phyloP scores from a whole-genome alignment of 2,797 vertebrate species.

The Pipistrellus kuhlii region DNA sequence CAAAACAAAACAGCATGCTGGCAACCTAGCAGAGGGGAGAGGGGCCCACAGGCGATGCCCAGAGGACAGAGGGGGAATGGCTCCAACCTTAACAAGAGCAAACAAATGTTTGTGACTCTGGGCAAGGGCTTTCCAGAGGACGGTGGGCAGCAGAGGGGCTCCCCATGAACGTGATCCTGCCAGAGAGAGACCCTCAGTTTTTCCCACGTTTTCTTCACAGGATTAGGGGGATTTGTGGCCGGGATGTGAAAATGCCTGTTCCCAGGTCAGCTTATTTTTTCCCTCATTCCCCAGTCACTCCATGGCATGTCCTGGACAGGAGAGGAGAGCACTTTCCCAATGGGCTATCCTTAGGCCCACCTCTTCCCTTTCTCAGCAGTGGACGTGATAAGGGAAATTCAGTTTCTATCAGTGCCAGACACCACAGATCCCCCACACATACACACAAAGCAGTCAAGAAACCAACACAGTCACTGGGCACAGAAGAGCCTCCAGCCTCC shows the following conservation, averaged over 20 bases:
- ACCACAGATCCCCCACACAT: background rate
- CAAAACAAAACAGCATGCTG: slow-evolving; percentile 34
- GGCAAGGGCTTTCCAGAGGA: slow-evolving; percentile 75
- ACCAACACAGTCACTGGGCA: background rate
- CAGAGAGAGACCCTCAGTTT: slow-evolving; percentile 19
- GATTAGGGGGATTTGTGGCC: background rate
- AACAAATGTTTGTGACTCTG: slow-evolving; percentile 37
- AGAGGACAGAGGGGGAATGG: slow-evolving; percentile 36
- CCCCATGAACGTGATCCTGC: background rate
- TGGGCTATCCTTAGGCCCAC: background rate
- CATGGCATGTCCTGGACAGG: background rate
- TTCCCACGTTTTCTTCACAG: slow-evolving; percentile 54
- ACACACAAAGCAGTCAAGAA: background rate
- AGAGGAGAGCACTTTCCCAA: background rate
- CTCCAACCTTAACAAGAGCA: slow-evolving; percentile 56
- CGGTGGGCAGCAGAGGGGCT: background rate
- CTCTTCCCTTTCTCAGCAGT: background rate
- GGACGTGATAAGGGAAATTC: background rate
- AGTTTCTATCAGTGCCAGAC: background rate
- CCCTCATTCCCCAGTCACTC: background rate
- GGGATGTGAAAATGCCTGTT: background rate
- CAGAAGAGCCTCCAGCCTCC: background rate
- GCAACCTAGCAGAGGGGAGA: background rate
- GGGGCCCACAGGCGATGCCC: background rate
- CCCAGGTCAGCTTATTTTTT: slow-evolving; percentile 12